Percentiles rank a stretch among this genome's conserved stretches.
phyloP scores from a whole-genome alignment of 1,140 invertebrate species.

The Rhizoglyphus robini region DNA sequence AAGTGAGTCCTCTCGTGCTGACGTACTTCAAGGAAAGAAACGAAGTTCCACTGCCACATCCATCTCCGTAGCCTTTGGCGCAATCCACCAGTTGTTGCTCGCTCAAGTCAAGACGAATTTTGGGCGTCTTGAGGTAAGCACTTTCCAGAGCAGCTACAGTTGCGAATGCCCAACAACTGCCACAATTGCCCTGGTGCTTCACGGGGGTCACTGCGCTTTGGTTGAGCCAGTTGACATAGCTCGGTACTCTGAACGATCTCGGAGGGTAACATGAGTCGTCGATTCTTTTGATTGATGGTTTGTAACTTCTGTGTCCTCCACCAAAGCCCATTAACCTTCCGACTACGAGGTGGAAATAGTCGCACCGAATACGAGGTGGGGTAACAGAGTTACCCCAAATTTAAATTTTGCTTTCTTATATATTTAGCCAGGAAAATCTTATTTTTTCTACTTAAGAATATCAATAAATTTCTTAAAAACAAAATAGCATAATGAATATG shows the following conservation, averaged over 20 bases:
- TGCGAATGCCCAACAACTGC: conserved; percentile 33
- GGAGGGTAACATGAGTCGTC: background rate
- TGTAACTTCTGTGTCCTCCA: background rate
- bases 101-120: background rate
- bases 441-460: too few relatives aligned
- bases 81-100: conserved; percentile 24
- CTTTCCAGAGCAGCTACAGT: conserved; percentile 17
- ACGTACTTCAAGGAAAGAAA: background rate
- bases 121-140: background rate
- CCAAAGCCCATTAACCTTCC: background rate
- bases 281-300: background rate
- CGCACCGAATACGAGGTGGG: too few relatives aligned
- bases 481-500: too few relatives aligned
- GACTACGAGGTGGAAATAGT: too few relatives aligned
- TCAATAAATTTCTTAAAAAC: too few relatives aligned
- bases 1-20: background rate
- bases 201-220: conserved; percentile 41
- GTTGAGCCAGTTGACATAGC: background rate
- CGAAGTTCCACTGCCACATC: background rate
- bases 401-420: too few relatives aligned
- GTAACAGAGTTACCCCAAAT: too few relatives aligned
- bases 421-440: too few relatives aligned
- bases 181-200: conserved; percentile 54
- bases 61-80: background rate
- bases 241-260: background rate